These are phyloP conservation scores for Enoplolaimus lenunculus DNA, from an alignment of 2,888 invertebrate species.

Conservation along the genomic window DNA sequence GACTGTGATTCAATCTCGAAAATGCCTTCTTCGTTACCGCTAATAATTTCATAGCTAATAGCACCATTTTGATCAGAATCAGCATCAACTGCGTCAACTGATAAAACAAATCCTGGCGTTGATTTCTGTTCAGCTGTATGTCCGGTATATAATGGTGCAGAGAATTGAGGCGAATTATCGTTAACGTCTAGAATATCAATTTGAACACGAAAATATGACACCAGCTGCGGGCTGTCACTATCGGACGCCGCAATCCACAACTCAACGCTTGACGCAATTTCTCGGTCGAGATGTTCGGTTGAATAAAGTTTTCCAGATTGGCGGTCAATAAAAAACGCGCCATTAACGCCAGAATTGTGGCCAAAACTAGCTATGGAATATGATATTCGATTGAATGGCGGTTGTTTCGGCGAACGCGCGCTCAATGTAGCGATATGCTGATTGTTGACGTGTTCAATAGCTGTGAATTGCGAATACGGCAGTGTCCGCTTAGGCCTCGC, in stretches of 20 bases:
- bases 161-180: slow-evolving; percentile 78
- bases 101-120: slow-evolving; percentile 59
- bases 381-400: not conserved
- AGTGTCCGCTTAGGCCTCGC: no score
- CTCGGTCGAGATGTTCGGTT: slow-evolving; percentile 55
- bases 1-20: slow-evolving; percentile 71
- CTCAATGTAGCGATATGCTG: not conserved
- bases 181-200: slow-evolving; percentile 83
- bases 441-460: slow-evolving; percentile 14
- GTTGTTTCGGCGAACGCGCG: slow-evolving; percentile 9
- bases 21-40: slow-evolving; percentile 44
- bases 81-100: slow-evolving; percentile 62
- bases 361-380: slow-evolving; percentile 19
- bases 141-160: slow-evolving; percentile 63
- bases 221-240: slow-evolving; percentile 24
- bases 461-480: not conserved
- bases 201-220: slow-evolving; percentile 62
- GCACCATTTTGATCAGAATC: slow-evolving; percentile 82
- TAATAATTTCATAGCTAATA: slow-evolving; percentile 78
- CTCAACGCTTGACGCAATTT: slow-evolving; percentile 60
- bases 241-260: slow-evolving; percentile 75
- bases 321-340: slow-evolving; percentile 13
- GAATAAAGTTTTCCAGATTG: slow-evolving; percentile 7
- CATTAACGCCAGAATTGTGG: no score
- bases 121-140: slow-evolving; percentile 67